Evolutionary conservation across 2,888 invertebrate species (phyloP).

Genomic region (Drosophila hamatofila): DNA sequence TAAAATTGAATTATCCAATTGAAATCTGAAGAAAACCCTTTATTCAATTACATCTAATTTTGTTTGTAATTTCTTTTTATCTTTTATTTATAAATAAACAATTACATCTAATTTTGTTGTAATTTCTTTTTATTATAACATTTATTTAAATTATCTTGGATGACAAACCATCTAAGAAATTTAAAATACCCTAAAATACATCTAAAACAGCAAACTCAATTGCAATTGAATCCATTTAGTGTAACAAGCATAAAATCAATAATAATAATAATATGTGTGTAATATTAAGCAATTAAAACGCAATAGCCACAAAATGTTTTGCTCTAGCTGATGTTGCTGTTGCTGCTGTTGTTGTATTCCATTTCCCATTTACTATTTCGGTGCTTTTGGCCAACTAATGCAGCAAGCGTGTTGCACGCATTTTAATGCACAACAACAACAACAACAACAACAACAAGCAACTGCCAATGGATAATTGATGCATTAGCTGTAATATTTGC

Average conservation of each 20-base stretch:
- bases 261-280: constrained; percentile 37
- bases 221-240: constrained; percentile 59
- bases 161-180: not conserved
- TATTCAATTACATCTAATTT: too few relatives aligned
- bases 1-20: too few relatives aligned
- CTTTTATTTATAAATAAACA: too few relatives aligned
- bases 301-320: constrained; percentile 55
- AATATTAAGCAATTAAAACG: constrained; percentile 67
- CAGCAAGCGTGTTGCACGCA: constrained; percentile 40
- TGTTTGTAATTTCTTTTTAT: too few relatives aligned
- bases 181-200: not conserved
- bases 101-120: too few relatives aligned
- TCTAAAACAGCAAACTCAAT: constrained; percentile 16
- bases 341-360: not conserved
- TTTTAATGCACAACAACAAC: constrained; percentile 53
- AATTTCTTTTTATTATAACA: too few relatives aligned
- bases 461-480: constrained; percentile 70
- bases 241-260: constrained; percentile 47
- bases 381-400: constrained; percentile 26
- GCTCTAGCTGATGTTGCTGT: not conserved
- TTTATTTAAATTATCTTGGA: too few relatives aligned
- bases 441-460: constrained; percentile 14
- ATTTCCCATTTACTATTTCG: constrained; percentile 20
- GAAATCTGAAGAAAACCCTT: too few relatives aligned
- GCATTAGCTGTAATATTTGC: constrained; percentile 66